phyloP scores from a whole-genome alignment of 2,888 invertebrate genomes.

The Dilophus febrilis region DNA sequence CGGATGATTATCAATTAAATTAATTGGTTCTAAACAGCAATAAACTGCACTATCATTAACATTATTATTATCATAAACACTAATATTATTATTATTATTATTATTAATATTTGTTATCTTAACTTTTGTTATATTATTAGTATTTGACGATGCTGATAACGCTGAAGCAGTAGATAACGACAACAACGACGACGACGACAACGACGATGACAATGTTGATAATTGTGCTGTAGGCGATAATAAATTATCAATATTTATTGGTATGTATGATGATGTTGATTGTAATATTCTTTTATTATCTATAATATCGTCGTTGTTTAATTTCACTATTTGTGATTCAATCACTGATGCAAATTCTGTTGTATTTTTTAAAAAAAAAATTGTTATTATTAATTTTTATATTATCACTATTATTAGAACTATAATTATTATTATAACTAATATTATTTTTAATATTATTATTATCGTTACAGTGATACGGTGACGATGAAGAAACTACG shows the following conservation, averaged over 20 bases:
- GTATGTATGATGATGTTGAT: background rate
- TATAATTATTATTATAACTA: background rate
- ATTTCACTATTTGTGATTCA: no score
- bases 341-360: background rate
- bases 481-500: constrained; percentile 10
- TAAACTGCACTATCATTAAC: no score
- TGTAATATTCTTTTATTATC: constrained; percentile 1
- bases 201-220: constrained; percentile 1
- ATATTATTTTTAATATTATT: background rate
- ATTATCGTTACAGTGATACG: constrained; percentile 2
- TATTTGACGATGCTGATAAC: no score
- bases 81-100: no score
- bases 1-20: no score
- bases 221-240: background rate
- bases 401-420: background rate
- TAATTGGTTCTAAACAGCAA: no score
- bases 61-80: no score
- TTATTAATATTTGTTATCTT: no score
- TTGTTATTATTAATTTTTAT: background rate
- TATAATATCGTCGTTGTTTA: constrained; percentile 1
- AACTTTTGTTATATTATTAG: no score
- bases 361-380: background rate
- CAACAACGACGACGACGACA: background rate
- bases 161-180: background rate
- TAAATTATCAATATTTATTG: background rate